Evolutionary conservation across 2,113 vertebrate species (phyloP).

Genomic region (Todiramphus saurophagus): DNA sequence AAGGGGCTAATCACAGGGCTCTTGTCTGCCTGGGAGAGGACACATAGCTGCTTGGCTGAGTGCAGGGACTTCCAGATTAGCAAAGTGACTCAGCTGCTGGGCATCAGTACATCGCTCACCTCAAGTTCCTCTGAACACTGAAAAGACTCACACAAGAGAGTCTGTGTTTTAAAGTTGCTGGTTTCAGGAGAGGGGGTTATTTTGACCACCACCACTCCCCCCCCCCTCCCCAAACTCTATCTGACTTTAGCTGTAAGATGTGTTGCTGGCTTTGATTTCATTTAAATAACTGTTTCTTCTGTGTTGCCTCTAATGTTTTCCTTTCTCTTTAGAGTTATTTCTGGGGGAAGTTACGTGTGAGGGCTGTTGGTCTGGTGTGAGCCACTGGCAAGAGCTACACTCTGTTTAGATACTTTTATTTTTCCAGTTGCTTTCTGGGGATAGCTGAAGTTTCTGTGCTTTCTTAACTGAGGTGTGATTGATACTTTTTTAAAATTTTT

Average conservation of each 20-base stretch:
- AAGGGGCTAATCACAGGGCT: not conserved
- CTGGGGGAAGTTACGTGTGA: accelerated
- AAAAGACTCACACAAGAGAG: not conserved
- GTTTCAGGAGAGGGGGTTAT: not conserved
- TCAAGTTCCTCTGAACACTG: not conserved
- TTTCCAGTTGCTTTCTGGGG: not conserved
- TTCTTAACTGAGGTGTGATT: not conserved
- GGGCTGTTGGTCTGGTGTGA: not conserved
- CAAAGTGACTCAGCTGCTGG: not conserved
- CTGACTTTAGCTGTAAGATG: not conserved
- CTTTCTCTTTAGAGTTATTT: not conserved
- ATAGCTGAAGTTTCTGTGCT: not conserved
- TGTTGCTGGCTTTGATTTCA: not conserved
- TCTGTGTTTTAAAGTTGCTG: not conserved
- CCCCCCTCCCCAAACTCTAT: accelerated
- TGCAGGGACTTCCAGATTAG: not conserved
- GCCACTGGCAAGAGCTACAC: not conserved
- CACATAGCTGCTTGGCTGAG: not conserved
- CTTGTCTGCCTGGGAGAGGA: not conserved
- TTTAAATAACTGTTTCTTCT: not conserved
- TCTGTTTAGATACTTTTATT: not conserved
- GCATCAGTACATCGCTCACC: not conserved
- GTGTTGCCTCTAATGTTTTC: not conserved
- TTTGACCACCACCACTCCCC: too few relatives aligned
- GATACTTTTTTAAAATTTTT: not conserved